These are phyloP conservation scores for Phytoseiulus persimilis DNA, from an alignment of 2,888 invertebrate species.

Conservation along the genomic window DNA sequence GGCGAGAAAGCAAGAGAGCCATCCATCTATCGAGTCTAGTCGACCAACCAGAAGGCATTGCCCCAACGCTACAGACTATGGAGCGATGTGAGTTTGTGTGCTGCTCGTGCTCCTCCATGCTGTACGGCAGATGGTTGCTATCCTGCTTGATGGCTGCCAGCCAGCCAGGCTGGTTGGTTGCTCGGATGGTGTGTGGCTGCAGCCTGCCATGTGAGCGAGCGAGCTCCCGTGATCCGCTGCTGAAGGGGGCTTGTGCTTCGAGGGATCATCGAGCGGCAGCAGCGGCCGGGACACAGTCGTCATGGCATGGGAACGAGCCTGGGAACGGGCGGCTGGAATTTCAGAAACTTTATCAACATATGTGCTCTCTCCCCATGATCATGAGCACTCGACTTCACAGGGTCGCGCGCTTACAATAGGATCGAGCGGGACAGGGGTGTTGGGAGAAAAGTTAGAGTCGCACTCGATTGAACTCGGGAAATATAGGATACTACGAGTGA, in stretches of 20 bases:
- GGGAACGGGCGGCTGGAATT: background rate
- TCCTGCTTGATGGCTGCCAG: background rate
- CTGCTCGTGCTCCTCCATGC: background rate
- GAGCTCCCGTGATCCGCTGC: background rate
- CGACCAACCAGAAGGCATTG: conserved; percentile 5
- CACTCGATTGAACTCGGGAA: too few relatives aligned
- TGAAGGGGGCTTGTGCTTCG: background rate
- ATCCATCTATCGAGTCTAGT: background rate
- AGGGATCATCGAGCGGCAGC: background rate
- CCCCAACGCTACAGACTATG: background rate
- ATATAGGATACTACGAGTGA: too few relatives aligned
- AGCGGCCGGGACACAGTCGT: background rate
- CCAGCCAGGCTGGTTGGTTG: background rate
- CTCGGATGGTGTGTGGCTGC: background rate
- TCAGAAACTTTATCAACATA: background rate
- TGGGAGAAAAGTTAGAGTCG: too few relatives aligned
- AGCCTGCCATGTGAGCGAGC: background rate
- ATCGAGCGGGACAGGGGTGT: background rate
- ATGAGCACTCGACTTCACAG: background rate
- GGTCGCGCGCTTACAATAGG: background rate
- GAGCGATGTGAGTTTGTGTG: background rate
- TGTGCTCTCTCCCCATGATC: background rate
- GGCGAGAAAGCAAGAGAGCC: background rate
- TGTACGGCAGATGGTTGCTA: conserved; percentile 5
- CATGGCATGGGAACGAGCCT: background rate